Base-by-base conservation (phyloP, 2,113 vertebrate genomes). In the Mesoclemmys tuberculata region DNA sequence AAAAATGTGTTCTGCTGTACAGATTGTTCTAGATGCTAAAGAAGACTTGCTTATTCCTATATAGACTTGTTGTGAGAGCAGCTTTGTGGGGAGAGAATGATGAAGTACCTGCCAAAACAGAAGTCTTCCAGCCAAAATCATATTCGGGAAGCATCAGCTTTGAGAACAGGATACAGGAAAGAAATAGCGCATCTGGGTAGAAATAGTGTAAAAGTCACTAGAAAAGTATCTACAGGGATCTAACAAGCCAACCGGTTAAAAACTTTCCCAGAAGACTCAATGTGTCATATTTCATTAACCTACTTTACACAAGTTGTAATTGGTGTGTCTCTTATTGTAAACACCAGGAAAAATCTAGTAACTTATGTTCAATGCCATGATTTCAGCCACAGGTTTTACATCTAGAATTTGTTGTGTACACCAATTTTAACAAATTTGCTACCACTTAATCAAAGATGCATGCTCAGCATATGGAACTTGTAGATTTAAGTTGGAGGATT, bases 11-110 rank as follows among this genome's bases (percentile, higher is more conserved):
- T 90, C 85, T 89, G 90, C 84, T 94, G 94, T 74, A 96, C 84
- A 87, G 93, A 94, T 90, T 87, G 80, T 96, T 95, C 93, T 85
- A 64, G 80, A 71, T 93, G 88, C 86, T 93, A 71, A 92, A 96
- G 71, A 93, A 29, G 64, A 74, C 93, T 96, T 97, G 90, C 91
- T 94, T 93, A 94, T 90, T 96, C 90, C 49, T 97, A 44, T 82
- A 93, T 87, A 78, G 64, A 85, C 88, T 85, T 95, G 90, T 80
- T 92, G 55, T 89, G 82, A 85, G 90, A 96, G 90, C 80, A 87
- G 80, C 77, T 95, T 89, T 54, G 78, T 94, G 51, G 81, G 94
- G 91, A 94, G 88, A 80, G 85, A 94, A 94, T 82, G 89, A 83
- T 78, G 94, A 44, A 74, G 56, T 78, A 85, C 93, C 90, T 92